Conservation (phyloP, 1,140 invertebrate species). For the Eufriesea mexicana region DNA sequence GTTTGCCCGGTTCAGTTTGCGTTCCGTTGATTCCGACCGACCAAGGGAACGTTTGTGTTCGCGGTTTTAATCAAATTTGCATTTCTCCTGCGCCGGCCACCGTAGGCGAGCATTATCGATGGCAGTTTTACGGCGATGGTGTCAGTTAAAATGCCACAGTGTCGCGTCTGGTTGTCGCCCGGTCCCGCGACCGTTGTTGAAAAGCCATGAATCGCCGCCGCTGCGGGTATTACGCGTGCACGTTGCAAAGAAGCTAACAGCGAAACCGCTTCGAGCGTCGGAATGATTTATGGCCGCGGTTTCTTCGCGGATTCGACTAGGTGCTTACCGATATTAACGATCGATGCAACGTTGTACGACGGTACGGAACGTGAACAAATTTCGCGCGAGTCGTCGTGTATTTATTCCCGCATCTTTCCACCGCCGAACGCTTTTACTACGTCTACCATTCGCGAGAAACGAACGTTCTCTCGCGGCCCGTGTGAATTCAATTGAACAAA, state of each 20-base stretch:
- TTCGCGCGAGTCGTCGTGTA: background rate
- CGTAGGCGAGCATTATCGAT: background rate
- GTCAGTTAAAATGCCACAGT: background rate
- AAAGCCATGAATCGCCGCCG: background rate
- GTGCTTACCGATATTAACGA: background rate
- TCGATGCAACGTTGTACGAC: background rate
- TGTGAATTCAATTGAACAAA: background rate
- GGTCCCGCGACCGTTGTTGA: background rate
- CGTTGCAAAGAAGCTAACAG: background rate
- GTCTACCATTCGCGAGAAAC: no score
- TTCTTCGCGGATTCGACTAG: background rate
- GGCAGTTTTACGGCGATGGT: constrained; percentile 17
- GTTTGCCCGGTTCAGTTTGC: constrained; percentile 12
- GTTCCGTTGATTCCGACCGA: constrained; percentile 5
- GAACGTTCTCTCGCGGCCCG: background rate
- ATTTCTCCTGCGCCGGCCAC: constrained; percentile 6
- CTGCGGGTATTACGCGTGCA: background rate
- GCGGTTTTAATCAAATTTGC: constrained; percentile 52
- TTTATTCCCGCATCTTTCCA: background rate
- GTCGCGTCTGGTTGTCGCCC: no score
- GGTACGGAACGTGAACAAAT: background rate
- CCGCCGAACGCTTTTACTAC: background rate
- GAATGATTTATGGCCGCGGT: background rate
- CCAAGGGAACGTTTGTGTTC: constrained; percentile 1
- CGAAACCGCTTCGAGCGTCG: constrained; percentile 11